Base-by-base conservation (phyloP, 2,113 vertebrate species). In the Sapajus apella region DNA sequence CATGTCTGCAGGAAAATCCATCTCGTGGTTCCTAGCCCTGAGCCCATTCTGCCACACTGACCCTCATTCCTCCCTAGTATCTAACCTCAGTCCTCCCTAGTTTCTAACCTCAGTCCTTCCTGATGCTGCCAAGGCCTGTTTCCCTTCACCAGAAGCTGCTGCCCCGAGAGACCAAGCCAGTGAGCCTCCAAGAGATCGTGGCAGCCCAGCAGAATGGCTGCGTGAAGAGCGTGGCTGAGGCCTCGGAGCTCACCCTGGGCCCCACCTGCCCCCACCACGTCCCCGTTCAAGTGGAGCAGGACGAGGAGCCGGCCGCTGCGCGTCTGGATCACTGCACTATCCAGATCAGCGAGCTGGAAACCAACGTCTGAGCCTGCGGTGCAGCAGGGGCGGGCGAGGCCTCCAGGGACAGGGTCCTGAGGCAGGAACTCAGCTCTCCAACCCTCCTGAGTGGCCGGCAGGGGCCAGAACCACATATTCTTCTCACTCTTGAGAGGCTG, bases 261-360 rank as follows among this genome's bases (percentile, higher is more conserved):
- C 98, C 98, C 14, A 75, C 87, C 35, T 97, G 99, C 73, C 98
- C 98, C 91, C 99, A 99, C 43, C 99, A 99, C 8, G 97, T 99
- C 97, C 99, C 99, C 3, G 98, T 99, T 58, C 98, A 99, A 95
- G 99, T 99, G 98, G 99, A 99, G 61, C 64, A 98, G 96, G 90
- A 99, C 92, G 98, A 99, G 98, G 98, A 99, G 87, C 98, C 98
- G 84, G 64, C 98, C 92, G 85, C 97, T 25, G 92, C 98, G 95
- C 98, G 99, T 96, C 99, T 99, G 98, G 99, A 99, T 92, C 99
- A 99, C 98, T 99, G 99, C 97, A 99, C 99, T 93, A 99, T 99
- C 68, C 99, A 99, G 98, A 99, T 99, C 98, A 99, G 99, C 17
- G 99, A 99, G 95, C 98, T 99, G 64, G 99, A 99, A 98, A 99